Percentiles rank a stretch among this genome's conserved stretches.
Conservation (phyloP, 1,140 invertebrate genomes). For the Microplitis mediator region DNA sequence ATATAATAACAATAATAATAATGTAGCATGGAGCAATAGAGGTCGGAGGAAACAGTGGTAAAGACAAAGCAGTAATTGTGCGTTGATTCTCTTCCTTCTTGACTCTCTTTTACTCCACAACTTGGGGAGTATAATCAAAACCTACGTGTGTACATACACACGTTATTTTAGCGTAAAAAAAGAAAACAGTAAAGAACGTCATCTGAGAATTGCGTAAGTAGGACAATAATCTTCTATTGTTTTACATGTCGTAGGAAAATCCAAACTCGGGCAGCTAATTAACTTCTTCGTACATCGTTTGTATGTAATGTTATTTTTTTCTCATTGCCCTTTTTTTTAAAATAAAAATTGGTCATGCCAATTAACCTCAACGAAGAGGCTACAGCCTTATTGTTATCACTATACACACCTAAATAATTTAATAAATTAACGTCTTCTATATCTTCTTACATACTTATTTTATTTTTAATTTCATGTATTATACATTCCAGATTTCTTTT, state of each 20-base stretch:
- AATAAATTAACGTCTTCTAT: not conserved
- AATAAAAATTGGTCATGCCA: conserved; percentile 37
- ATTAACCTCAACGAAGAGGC: not conserved
- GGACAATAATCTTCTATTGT: conserved; percentile 41
- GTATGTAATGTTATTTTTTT: conserved; percentile 14
- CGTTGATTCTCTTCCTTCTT: conserved; percentile 22
- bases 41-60: conserved; percentile 12
- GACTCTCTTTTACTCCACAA: not conserved
- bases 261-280: conserved; percentile 33
- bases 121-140: not conserved
- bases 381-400: too few species aligned
- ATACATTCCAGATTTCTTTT: not conserved
- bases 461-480: not conserved
- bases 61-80: conserved; percentile 43
- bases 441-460: too few species aligned
- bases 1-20: not conserved
- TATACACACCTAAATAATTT: not conserved
- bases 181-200: conserved; percentile 16
- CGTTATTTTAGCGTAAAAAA: not conserved
- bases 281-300: not conserved
- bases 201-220: conserved; percentile 44
- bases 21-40: not conserved
- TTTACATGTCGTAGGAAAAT: conserved; percentile 34
- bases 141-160: not conserved
- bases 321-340: conserved; percentile 20